Base-by-base conservation (phyloP, 2,113 vertebrate genomes). In the Amazona vittata region DNA sequence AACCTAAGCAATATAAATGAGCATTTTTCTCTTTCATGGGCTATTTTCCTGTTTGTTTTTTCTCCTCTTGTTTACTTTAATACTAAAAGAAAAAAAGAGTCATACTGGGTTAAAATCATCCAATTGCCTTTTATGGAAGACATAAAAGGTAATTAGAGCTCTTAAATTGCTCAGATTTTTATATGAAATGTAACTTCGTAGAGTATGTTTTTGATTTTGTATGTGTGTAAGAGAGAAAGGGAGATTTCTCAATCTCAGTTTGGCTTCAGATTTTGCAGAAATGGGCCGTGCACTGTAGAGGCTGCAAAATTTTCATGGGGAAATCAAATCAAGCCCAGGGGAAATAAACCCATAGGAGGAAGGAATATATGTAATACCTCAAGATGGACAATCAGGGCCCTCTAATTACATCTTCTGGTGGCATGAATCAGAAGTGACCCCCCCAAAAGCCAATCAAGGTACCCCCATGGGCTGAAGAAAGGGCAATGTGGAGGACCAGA, bases 371-470 rank as follows among this genome's bases (percentile, higher is more conserved):
- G 16, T 50, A 71, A 65, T 78, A 64, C 33, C 65, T 71, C 25
- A 52, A 33, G 35, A 78, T 57, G 47, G 69, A 64, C 4, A 5
- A 91, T 60, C 50, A 91, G 55, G 50, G 69, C 74, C 73, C 35
- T 71, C 33, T 96, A 76, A 94, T 93, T 75, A 47, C 14, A 67
- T 29, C 65, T 93, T 90, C 35, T 95, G 65, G 50, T 84, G 77
- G 13, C 35, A 12, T 79, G 65, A 92, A 68, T 92, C 65, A 92
- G 47, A 60, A 76, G 43, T 75, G 80, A 83, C 26, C 37, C 29
- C 41, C 19, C 13, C 41, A 1, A 6, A 57, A 90, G 60, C 26
- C 64, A 65, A 4, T 5, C 7, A 55, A 55, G 31, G 41, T 83
- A 55, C 20, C 41, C 44, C 65, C 14, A 28, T 49, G 41, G 43